A percentile compares a stretch with the other conserved stretches of the same genome.
Conservation (phyloP, 2,797 vertebrate genomes). For the Anas flavirostris region DNA sequence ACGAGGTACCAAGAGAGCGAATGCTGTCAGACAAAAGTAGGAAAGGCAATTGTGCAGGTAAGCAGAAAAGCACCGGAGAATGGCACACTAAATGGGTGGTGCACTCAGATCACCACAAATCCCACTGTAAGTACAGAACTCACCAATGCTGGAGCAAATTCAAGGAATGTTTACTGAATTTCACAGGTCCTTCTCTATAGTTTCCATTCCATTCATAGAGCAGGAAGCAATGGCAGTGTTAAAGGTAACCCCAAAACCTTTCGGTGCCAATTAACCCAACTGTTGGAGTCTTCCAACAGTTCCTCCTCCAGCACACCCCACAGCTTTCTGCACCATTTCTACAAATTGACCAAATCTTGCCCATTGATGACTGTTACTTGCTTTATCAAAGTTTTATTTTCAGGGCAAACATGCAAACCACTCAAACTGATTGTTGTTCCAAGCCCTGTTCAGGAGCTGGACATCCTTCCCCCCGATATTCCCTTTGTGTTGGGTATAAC, state of each 20-base stretch:
- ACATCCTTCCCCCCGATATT: background rate
- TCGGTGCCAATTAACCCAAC: background rate
- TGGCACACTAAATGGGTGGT: rapidly evolving
- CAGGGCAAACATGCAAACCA: background rate
- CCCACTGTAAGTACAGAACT: rapidly evolving
- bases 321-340: background rate
- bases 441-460: rapidly evolving
- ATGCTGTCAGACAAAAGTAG: background rate
- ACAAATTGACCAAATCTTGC: background rate
- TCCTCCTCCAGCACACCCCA: background rate
- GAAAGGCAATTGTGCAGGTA: background rate
- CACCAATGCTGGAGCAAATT: background rate
- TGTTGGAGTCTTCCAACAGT: background rate
- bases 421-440: background rate
- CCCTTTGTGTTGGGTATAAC: background rate
- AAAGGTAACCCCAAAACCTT: background rate
- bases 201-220: rapidly evolving
- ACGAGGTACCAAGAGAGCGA: background rate
- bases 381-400: background rate
- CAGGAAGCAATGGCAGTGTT: rapidly evolving
- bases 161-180: background rate
- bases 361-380: background rate
- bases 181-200: background rate
- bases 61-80: background rate
- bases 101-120: background rate